These are phyloP conservation scores for Ptiloglossa arizonensis DNA, from an alignment of 1,140 invertebrate species.

Conservation along the genomic window DNA sequence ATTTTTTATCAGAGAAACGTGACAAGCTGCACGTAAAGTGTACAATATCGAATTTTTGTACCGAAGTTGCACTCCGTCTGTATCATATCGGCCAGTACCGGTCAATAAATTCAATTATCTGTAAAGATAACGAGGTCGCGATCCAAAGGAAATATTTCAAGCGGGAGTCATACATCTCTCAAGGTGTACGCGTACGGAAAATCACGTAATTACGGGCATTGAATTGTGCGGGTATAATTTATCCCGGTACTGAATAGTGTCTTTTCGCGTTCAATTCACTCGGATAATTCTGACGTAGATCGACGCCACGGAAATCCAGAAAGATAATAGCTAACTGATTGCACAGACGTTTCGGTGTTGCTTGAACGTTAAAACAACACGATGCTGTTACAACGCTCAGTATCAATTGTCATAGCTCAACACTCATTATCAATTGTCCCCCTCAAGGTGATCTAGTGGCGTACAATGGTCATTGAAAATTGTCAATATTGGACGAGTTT, in stretches of 20 bases:
- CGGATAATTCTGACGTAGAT: not conserved
- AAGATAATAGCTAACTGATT: slow-evolving; percentile 34
- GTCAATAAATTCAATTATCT: slow-evolving; percentile 18
- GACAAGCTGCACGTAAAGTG: slow-evolving; percentile 15
- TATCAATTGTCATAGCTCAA: slow-evolving; percentile 14
- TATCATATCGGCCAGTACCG: not conserved
- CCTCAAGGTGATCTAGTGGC: not conserved
- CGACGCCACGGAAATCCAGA: slow-evolving; percentile 1
- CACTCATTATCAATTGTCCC: slow-evolving; percentile 7
- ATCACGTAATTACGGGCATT: too few species aligned
- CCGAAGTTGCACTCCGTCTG: not conserved
- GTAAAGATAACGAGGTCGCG: too few species aligned
- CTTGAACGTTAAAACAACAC: slow-evolving; percentile 16
- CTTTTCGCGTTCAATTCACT: not conserved
- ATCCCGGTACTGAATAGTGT: not conserved
- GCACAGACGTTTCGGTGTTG: not conserved
- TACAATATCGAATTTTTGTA: not conserved
- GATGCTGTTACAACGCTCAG: not conserved
- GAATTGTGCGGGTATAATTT: not conserved
- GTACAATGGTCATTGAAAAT: slow-evolving; percentile 17
- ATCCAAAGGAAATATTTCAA: too few species aligned
- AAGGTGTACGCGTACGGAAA: too few species aligned
- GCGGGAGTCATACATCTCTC: too few species aligned
- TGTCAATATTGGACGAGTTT: slow-evolving; percentile 9
- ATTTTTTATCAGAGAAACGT: slow-evolving; percentile 24